Evolutionary conservation across 2,888 invertebrate species (phyloP), one percentile per base, ranked within the genome.

Genomic region (Invenusta paracnida): DNA sequence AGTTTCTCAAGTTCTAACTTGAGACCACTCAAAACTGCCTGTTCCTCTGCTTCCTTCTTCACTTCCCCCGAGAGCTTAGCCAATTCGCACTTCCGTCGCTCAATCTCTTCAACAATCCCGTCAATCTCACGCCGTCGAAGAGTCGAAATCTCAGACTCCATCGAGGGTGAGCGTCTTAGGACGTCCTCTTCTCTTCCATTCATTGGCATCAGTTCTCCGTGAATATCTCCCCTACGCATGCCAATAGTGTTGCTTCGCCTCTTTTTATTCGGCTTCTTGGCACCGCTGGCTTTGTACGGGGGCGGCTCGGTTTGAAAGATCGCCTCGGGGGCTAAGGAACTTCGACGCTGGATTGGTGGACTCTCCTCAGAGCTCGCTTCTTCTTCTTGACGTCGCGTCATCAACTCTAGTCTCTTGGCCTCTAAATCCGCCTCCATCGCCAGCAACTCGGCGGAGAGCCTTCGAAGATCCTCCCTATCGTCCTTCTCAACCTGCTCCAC

Each of bases 41-140:
- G 86, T 30, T 85, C 83, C 29, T 86, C 84, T 67, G 86, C 86
- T 29, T 85, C 85, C 81, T 83, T 73, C 23, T 25, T 88, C 73
- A 88, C 87, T 28, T 88, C 85, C 17, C 29, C 28, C 67, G 87
- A 85, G 30, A 87, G 73, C 30, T 85, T 85, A 0, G 85, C 82
- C 27, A 88, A 81, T 1, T 87, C 86, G n/a, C 83, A 82, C 2
- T 84, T 84, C 30, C 87, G 17, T 73, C 87, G 87, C 0, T 82
- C 73, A 1, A 88, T 25, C 29, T 73, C 84, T n/a, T 83, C 79
- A 1, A 87, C 67, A 0, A 87, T 48, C 11, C 73, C 27, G 23
- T 86, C 88, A 82, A 88, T 85, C 29, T 82, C 82, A 5, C 82
- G 23, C 30, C 29, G 2, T 17, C 66, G 2, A 13, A 25, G 5